phyloP scores from a whole-genome alignment of 2,888 invertebrate genomes.

The Boloria selene region DNA sequence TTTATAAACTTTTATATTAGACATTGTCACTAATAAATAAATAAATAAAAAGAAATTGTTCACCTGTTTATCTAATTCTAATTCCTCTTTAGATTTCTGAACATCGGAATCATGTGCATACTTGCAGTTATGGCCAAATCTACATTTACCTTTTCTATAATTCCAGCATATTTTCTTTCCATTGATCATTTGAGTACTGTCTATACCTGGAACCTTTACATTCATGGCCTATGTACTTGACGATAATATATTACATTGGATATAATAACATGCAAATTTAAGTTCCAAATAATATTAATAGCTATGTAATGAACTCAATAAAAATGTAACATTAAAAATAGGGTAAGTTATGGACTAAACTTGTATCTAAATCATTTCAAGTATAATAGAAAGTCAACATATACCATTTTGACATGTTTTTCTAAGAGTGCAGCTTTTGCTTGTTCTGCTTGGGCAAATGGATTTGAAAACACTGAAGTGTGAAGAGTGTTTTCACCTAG shows the following conservation, averaged over 20 bases:
- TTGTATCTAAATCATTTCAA: neutral
- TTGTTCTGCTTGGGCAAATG: slow-evolving; percentile 92
- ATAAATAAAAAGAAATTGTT: slow-evolving; percentile 3
- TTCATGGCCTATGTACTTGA: slow-evolving; percentile 82
- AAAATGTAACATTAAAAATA: neutral
- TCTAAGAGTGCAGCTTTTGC: slow-evolving; percentile 93
- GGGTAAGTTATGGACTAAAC: no score
- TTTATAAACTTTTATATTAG: slow-evolving; percentile 6
- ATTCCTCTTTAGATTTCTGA: slow-evolving; percentile 83
- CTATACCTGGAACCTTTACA: slow-evolving; percentile 84
- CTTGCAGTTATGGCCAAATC: slow-evolving; percentile 95
- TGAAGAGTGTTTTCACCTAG: slow-evolving; percentile 81
- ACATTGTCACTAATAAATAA: neutral
- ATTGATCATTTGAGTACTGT: slow-evolving; percentile 89
- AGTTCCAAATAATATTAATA: slow-evolving; percentile 17
- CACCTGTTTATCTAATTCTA: slow-evolving; percentile 81
- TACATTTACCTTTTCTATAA: slow-evolving; percentile 93
- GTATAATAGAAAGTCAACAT: slow-evolving; percentile 76
- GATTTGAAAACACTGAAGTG: slow-evolving; percentile 93
- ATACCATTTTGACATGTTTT: slow-evolving; percentile 96
- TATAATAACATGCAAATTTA: slow-evolving; percentile 47
- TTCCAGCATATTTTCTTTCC: slow-evolving; percentile 96
- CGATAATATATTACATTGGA: slow-evolving; percentile 74
- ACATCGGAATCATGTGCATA: slow-evolving; percentile 95
- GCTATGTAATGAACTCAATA: neutral